A percentile compares a stretch with the other conserved stretches of the same genome.
Conservation (phyloP, 2,888 invertebrate species). For the Thumatha senex region DNA sequence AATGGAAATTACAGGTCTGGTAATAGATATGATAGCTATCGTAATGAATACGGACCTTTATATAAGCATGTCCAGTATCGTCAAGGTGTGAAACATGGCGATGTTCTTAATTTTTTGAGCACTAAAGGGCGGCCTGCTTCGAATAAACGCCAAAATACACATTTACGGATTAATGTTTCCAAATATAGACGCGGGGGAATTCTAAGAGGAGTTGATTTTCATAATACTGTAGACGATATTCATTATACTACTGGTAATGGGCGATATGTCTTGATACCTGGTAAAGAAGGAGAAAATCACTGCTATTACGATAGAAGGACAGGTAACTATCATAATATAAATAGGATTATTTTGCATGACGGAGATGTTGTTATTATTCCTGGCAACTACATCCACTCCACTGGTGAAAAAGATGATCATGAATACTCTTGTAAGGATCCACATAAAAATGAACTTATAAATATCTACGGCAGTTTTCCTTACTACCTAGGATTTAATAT, state of each 20-base stretch:
- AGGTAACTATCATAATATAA: background rate
- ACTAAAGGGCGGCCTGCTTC: background rate
- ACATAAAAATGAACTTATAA: background rate
- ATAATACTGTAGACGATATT: background rate
- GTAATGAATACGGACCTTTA: background rate
- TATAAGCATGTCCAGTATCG: background rate
- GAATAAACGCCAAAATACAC: background rate
- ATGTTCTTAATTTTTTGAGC: conserved; percentile 1
- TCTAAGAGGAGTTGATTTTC: background rate
- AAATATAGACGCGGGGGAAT: background rate
- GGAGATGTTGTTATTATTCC: conserved; percentile 4
- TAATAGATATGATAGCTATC: no score
- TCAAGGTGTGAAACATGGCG: background rate
- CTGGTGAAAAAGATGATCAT: no score
- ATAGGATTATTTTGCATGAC: background rate
- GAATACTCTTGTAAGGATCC: background rate
- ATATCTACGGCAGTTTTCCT: background rate
- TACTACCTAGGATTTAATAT: background rate
- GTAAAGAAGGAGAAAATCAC: background rate
- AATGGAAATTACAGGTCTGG: background rate
- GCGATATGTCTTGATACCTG: conserved; percentile 5
- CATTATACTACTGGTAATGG: conserved; percentile 9
- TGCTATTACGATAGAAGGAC: conserved; percentile 5
- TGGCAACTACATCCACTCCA: background rate
- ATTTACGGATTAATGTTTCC: background rate